Percentiles rank a stretch among this genome's conserved stretches.
phyloP scores from a whole-genome alignment of 2,888 invertebrate species.

The Xylota segnis region DNA sequence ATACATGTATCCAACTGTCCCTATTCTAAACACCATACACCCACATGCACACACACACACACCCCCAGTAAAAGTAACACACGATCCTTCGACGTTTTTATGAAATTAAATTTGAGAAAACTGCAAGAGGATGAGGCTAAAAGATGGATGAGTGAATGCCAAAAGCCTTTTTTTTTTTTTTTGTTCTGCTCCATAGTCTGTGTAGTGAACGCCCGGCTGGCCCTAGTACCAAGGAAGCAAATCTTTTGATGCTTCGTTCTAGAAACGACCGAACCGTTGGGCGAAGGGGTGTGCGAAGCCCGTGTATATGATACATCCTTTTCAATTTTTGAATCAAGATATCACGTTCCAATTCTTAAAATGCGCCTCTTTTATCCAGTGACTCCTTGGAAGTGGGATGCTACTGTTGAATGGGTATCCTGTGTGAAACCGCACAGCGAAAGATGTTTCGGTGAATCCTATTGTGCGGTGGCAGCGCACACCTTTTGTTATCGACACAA shows the following conservation, averaged over 20 bases:
- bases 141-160: constrained; percentile 57
- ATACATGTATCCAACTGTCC: constrained; percentile 49
- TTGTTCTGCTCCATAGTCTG: constrained; percentile 11
- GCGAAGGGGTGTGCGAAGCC: not conserved
- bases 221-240: constrained; percentile 11
- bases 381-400: constrained; percentile 40
- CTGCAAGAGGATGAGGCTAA: constrained; percentile 7
- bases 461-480: constrained; percentile 43
- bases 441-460: constrained; percentile 52
- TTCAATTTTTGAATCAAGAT: constrained; percentile 65
- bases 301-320: constrained; percentile 32
- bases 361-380: constrained; percentile 47
- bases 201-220: constrained; percentile 5
- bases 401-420: constrained; percentile 45
- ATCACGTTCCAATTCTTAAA: constrained; percentile 72
- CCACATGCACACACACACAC: not conserved
- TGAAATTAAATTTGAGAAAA: constrained; percentile 56
- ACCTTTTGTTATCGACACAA: constrained; percentile 63
- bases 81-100: constrained; percentile 48
- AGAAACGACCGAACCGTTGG: not conserved
- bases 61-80: too few species aligned
- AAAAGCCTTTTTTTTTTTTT: constrained; percentile 49
- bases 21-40: constrained; percentile 1
- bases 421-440: constrained; percentile 56
- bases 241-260: constrained; percentile 18